Percentiles rank a stretch among this genome's conserved stretches.
phyloP scores from a whole-genome alignment of 2,797 vertebrate species.

The Cyprinodon diabolis region DNA sequence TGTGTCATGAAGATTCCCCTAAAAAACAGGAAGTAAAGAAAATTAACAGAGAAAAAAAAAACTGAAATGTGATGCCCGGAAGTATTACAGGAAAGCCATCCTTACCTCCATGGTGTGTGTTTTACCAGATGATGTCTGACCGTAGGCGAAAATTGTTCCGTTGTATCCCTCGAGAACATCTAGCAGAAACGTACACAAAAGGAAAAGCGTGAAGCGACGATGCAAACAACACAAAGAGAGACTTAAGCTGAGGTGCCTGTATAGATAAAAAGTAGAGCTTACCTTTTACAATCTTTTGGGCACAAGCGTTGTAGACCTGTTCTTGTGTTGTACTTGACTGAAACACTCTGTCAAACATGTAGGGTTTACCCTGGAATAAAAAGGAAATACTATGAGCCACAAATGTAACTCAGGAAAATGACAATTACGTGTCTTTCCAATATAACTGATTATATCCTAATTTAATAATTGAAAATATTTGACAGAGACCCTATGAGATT shows the following conservation, averaged over 20 bases:
- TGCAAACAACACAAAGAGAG: not conserved
- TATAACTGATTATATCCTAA: too few species aligned
- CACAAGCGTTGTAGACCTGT: conserved; percentile 97
- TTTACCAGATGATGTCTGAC: conserved; percentile 98
- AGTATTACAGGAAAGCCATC: not conserved
- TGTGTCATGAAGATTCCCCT: conserved; percentile 96
- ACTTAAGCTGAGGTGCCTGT: not conserved
- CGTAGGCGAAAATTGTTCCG: conserved; percentile 99
- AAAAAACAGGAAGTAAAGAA: conserved; percentile 10
- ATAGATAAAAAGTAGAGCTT: conserved; percentile 27
- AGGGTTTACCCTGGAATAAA: conserved; percentile 88
- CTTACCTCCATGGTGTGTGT: conserved; percentile 99
- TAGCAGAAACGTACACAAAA: conserved; percentile 45
- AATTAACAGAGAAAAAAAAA: not conserved
- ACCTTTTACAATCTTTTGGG: conserved; percentile 99
- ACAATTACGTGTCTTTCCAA: not conserved
- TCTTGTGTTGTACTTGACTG: conserved; percentile 93
- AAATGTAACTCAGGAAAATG: not conserved
- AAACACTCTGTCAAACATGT: conserved; percentile 94
- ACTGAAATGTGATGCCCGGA: not conserved
- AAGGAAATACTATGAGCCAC: not conserved
- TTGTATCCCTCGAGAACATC: conserved; percentile 99
- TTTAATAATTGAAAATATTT: too few species aligned
- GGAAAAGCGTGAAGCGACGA: not conserved
- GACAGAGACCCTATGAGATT: not conserved